Percentiles rank a stretch among this genome's conserved stretches.
Evolutionary conservation across 2,888 invertebrate species (phyloP).

Genomic region (Troglohyphantes excavatus): DNA sequence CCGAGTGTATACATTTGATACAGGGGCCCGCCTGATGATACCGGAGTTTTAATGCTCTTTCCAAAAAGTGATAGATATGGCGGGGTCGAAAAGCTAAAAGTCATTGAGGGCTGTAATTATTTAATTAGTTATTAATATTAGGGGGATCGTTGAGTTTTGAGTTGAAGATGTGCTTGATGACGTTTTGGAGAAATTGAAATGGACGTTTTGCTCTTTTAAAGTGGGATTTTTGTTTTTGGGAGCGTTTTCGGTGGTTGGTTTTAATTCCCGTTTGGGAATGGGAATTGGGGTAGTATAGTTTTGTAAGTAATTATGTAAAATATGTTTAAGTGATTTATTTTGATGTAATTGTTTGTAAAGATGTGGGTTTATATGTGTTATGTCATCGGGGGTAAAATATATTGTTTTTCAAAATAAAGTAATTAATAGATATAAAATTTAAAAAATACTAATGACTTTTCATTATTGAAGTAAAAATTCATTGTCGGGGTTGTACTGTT

Average conservation of each 20-base stretch:
- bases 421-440: too few relatives aligned
- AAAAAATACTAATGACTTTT: too few relatives aligned
- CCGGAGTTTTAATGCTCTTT: conserved; percentile 19
- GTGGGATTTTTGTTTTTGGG: neutral
- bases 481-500: too few relatives aligned
- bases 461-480: too few relatives aligned
- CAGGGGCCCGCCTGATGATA: conserved; percentile 10
- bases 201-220: neutral
- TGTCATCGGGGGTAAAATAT: too few relatives aligned
- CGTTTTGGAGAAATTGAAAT: neutral
- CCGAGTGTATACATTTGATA: conserved; percentile 15
- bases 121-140: conserved; percentile 75
- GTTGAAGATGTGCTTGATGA: conserved; percentile 10
- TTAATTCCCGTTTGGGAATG: neutral
- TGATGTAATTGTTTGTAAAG: too few relatives aligned
- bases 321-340: too few relatives aligned
- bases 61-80: conserved; percentile 39
- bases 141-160: conserved; percentile 11
- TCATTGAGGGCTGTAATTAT: conserved; percentile 65
- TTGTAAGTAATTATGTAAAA: too few relatives aligned
- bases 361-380: too few relatives aligned
- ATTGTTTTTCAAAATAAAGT: too few relatives aligned
- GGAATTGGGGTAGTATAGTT: neutral
- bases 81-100: conserved; percentile 32
- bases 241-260: neutral